Evolutionary conservation across 2,113 vertebrate species (phyloP), one percentile per base, ranked within the genome.

Genomic region (Ictidomys tridecemlineatus): DNA sequence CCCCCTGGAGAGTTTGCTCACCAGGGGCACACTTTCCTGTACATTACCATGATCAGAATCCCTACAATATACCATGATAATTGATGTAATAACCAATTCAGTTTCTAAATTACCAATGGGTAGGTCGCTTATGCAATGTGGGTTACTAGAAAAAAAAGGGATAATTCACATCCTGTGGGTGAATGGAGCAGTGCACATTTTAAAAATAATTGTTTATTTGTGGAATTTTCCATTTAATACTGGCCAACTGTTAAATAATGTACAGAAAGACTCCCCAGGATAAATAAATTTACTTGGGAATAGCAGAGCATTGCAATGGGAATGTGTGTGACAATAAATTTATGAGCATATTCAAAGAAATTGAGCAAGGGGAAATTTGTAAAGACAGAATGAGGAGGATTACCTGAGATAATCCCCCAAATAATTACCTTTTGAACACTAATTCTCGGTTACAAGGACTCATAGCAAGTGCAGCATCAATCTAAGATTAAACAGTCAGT

Each of bases 241-340:
- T 83, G 20, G n/a, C 39, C 76, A 20, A 56, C 30, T 34, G 1
- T 83, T 2, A 56, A 53, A 42, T 56, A 34, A 12, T 5, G 42
- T 39, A 48, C 37, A n/a, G 20, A 70, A 56, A 76, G 32, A 37
- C 10, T n/a, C 45, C 45, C 30, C 45, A n/a, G 34, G 67, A 89
- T 76, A 42, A 56, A 2, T 42, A 45, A 28, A 14, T 18, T 56
- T 84, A 13, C 10, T 45, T n/a, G 24, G 8, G 28, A 74, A 65
- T 0, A 28, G 32, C 8, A 18, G n/a, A 83, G 10, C 20, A 28
- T 4, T 42, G 4, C 2, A 34, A 42, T 3, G 10, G 30, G 9
- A 34, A 28, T n/a, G 20, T 65, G 1, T 37, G 12, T 20, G 6
- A 37, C 5, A 24, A 24, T 42, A 45, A 74, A 58, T 24, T 67